Evolutionary conservation across 2,113 vertebrate species (phyloP).

Genomic region (Grammomys dolichurus): DNA sequence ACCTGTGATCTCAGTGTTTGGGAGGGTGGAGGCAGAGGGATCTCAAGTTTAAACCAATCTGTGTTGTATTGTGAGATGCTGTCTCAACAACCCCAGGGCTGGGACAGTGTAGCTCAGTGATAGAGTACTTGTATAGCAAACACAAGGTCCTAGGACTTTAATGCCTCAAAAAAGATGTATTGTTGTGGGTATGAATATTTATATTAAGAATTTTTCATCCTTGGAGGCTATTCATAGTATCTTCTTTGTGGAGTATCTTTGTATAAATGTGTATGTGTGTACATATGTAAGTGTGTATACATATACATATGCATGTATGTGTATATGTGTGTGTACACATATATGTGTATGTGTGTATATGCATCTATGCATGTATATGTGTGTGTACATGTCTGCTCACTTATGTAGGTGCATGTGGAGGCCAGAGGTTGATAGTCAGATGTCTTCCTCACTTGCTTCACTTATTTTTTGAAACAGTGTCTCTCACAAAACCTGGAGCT

Average conservation of each 20-base stretch:
- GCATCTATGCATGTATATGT: not conserved
- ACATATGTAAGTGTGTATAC: not conserved
- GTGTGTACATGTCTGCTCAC: not conserved
- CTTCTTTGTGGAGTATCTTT: conserved; percentile 3
- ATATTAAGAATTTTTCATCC: not conserved
- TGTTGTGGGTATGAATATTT: not conserved
- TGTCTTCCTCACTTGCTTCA: not conserved
- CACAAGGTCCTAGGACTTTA: not conserved
- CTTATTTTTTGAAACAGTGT: not conserved
- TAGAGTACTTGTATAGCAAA: too few species aligned
- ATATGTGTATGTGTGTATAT: not conserved
- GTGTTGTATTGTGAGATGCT: not conserved
- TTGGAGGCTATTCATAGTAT: not conserved
- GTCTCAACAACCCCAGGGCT: not conserved
- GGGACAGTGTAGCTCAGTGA: not conserved
- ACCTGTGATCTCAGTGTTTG: not conserved
- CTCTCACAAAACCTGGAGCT: not conserved
- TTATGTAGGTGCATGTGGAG: too few species aligned
- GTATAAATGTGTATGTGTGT: not conserved
- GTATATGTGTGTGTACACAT: not conserved
- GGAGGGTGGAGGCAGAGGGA: not conserved
- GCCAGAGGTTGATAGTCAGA: not conserved
- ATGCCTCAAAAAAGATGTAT: not conserved
- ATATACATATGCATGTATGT: not conserved
- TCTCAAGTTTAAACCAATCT: not conserved